Evolutionary conservation across 2,888 invertebrate species (phyloP), one percentile per base, ranked within the genome.

Genomic region (Linyphia triangularis): DNA sequence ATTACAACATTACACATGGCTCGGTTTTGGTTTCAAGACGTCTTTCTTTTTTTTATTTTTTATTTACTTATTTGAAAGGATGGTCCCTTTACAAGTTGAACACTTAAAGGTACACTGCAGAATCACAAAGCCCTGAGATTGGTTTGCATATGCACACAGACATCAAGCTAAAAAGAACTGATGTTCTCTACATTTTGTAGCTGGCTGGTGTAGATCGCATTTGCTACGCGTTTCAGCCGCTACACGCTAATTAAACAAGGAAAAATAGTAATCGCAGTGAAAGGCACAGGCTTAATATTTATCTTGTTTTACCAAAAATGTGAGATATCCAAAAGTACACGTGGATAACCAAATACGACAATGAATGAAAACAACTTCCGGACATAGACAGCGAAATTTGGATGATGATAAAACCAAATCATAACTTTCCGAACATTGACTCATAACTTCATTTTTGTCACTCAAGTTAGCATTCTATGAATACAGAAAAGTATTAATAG

Each of bases 81-180:
- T 89, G 89, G 89, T 89, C 89, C 89, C 89, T 89, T 77, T 89
- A 89, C 89, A 83, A 89, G 84, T 89, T 89, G 89, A 89, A 89
- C 89, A 89, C 89, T 89, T 89, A 81, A 89, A 89, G 89, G 89
- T 89, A 89, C 89, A 89, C 89, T 84, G 89, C 89, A 72, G 79
- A 81, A 89, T 89, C 89, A 89, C 89, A 89, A 89, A 89, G 89
- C 89, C 89, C 89, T 89, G 89, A 89, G 89, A 89, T 89, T 79
- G 84, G 77, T 89, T 88, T 81, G 82, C 81, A 86, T 72, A 78
- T 79, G 81, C 81, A 77, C 81, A 82, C 69, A 88, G 61, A 88
- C 70, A 40, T 83, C 77, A 88, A 86, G 67, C 67, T 86, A 81
- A n/a, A 51, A 33, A 86, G 86, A 81, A 88, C 75, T 69, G 40